Evolutionary conservation across 2,888 invertebrate species (phyloP).

Genomic region (Tuberolachnus salignus): DNA sequence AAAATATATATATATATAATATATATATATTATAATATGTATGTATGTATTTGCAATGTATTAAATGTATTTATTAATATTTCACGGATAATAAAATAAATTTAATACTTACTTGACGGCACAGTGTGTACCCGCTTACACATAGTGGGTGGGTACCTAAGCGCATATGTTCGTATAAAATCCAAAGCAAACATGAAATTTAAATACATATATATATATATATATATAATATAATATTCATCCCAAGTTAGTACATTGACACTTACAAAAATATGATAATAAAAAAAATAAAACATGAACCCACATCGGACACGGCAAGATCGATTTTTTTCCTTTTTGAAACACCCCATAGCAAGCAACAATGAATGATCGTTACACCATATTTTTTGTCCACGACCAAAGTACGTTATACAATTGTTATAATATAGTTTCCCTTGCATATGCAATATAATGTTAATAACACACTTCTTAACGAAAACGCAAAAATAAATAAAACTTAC

Average conservation of each 20-base stretch:
- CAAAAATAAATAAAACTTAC: constrained; percentile 31
- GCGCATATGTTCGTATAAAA: constrained; percentile 49
- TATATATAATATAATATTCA: constrained; percentile 4
- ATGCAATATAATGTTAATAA: neutral
- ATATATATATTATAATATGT: neutral
- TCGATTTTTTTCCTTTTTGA: constrained; percentile 1
- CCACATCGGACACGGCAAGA: constrained; percentile 34
- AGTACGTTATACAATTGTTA: too few relatives aligned
- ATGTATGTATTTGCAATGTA: too few relatives aligned
- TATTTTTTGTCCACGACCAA: neutral
- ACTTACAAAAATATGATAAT: constrained; percentile 55
- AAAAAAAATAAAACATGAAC: too few relatives aligned
- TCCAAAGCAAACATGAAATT: constrained; percentile 52
- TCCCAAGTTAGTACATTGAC: constrained; percentile 56
- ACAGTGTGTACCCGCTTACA: constrained; percentile 8
- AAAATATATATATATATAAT: constrained; percentile 10
- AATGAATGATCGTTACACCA: constrained; percentile 45
- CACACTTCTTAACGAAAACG: neutral
- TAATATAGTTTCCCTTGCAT: neutral
- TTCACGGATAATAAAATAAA: constrained; percentile 29
- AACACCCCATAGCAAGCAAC: constrained; percentile 53
- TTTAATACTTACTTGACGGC: constrained; percentile 46
- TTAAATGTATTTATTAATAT: neutral
- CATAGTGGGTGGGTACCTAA: constrained; percentile 21
- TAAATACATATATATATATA: constrained; percentile 18